Base-by-base conservation (phyloP, 2,888 invertebrate genomes). In the Acrobasis repandana region DNA sequence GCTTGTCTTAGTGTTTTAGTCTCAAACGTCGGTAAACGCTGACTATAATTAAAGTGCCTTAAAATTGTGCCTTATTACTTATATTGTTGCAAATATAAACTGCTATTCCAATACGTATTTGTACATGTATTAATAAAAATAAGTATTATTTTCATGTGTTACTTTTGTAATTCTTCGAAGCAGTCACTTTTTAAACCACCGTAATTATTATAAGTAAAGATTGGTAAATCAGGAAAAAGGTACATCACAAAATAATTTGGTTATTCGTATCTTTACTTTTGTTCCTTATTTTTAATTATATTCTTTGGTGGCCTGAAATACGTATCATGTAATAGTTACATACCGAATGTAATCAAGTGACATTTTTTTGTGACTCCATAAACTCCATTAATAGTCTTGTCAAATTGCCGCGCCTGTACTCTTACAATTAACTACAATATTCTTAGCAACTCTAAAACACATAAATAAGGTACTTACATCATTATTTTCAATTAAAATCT, bases 1-100 rank as follows among this genome's bases (percentile, higher is more conserved):
- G 87, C 88, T 90, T 79, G 79, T 76, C 77, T 73, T 85, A 85
- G 80, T 82, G 79, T 77, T 75, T 72, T 61, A 56, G 51, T 57
- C 5, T 46, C 18, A 49, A 49, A 43, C 33, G 56, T 49, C 49
- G 50, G 36, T 56, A 18, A 33, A 56, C n/a, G 15, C 28, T 34
- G 50, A 28, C 28, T 46, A 33, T 46, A 18, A 46, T 51, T 20
- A 20, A 52, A 52, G 52, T 54, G 38, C 38, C 54, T 54, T 36
- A 71, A 68, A 28, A 63, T 65, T 71, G 83, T 84, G 84, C 83
- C 85, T 85, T 80, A 69, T 72, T 75, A 54, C 33, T 52, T 43
- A 11, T 20, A 38, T 54, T 54, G 38, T 54, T 43, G 54, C 38
- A 54, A 54, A 54, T 54, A 20, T 52, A 52, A 52, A 52, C 67